Evolutionary conservation across 2,797 vertebrate genomes (phyloP).

Genomic region (Leptatherina wallacei): DNA sequence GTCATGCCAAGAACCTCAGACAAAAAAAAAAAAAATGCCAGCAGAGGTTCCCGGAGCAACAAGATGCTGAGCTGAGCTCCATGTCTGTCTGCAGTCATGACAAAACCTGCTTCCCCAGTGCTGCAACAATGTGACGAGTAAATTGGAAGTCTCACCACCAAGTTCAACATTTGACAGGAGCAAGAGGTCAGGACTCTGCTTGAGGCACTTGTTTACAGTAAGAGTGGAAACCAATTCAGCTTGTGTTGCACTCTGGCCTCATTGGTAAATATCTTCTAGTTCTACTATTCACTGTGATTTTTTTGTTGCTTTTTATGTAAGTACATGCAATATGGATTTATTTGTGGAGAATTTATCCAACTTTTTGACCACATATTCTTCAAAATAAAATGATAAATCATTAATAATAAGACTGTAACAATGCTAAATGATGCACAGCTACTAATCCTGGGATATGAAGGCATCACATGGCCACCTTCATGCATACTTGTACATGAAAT

Average conservation of each 20-base stretch:
- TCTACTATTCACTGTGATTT: conserved; percentile 11
- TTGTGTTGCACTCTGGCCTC: conserved; percentile 34
- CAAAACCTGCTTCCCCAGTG: conserved; percentile 24
- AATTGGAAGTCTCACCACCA: conserved; percentile 64
- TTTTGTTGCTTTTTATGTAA: conserved; percentile 6
- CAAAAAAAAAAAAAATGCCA: conserved; percentile 27
- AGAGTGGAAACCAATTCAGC: conserved; percentile 48
- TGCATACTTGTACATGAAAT: background rate
- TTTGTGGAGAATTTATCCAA: background rate
- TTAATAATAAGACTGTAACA: background rate
- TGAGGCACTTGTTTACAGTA: conserved; percentile 66
- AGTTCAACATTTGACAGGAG: conserved; percentile 66
- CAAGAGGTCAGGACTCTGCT: conserved; percentile 62
- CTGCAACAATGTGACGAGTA: conserved; percentile 56
- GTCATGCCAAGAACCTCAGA: conserved; percentile 58
- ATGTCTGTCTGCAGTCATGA: conserved; percentile 52
- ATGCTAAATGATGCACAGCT: background rate
- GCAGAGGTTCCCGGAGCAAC: conserved; percentile 57
- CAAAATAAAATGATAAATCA: background rate
- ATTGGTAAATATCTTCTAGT: conserved; percentile 34
- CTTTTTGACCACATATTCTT: background rate
- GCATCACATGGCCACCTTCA: too few species aligned
- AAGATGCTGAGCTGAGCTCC: conserved; percentile 49
- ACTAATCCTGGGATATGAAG: background rate
- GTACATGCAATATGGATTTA: conserved; percentile 1